Percentiles rank a stretch among this genome's conserved stretches.
Evolutionary conservation across 2,797 vertebrate genomes (phyloP).

Genomic region (Labroides dimidiatus): DNA sequence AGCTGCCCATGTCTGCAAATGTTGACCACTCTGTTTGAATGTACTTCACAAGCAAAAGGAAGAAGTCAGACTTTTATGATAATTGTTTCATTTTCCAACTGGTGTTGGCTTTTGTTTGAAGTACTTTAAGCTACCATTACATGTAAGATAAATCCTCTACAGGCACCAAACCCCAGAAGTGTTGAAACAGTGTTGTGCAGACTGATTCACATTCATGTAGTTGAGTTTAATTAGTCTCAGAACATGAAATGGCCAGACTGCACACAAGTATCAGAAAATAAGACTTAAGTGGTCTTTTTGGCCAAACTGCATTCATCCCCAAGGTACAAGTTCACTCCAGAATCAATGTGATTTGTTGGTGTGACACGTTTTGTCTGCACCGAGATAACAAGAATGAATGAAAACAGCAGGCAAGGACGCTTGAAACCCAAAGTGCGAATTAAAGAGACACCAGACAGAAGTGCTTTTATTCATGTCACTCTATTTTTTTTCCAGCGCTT

Average conservation of each 20-base stretch:
- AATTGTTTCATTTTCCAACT: slow-evolving; percentile 10
- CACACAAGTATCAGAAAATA: slow-evolving; percentile 5
- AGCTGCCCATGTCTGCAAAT: too few relatives aligned
- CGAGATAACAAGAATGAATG: slow-evolving; percentile 52
- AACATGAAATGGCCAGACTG: slow-evolving; percentile 11
- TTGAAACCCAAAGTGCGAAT: slow-evolving; percentile 36
- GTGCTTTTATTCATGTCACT: slow-evolving; percentile 51
- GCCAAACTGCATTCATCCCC: slow-evolving; percentile 15
- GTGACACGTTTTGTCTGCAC: slow-evolving; percentile 46
- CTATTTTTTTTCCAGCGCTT: slow-evolving; percentile 8
- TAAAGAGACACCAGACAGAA: slow-evolving; percentile 37
- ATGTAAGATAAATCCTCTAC: slow-evolving; percentile 3
- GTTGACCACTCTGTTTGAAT: too few relatives aligned
- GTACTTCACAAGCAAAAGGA: too few relatives aligned
- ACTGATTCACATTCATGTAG: slow-evolving; percentile 15
- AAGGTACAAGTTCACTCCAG: slow-evolving; percentile 25
- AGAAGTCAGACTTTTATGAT: neutral
- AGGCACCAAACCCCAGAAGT: slow-evolving; percentile 10
- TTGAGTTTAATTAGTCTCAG: slow-evolving; percentile 34
- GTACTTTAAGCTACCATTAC: neutral
- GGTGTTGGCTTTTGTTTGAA: slow-evolving; percentile 2
- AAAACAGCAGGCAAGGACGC: slow-evolving; percentile 21
- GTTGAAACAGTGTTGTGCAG: neutral
- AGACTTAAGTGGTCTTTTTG: slow-evolving; percentile 9
- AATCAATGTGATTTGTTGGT: slow-evolving; percentile 31